A percentile compares a stretch with the other conserved stretches of the same genome.
These are phyloP conservation scores for Acrobasis consociella DNA, from an alignment of 2,888 invertebrate genomes.

Conservation along the genomic window DNA sequence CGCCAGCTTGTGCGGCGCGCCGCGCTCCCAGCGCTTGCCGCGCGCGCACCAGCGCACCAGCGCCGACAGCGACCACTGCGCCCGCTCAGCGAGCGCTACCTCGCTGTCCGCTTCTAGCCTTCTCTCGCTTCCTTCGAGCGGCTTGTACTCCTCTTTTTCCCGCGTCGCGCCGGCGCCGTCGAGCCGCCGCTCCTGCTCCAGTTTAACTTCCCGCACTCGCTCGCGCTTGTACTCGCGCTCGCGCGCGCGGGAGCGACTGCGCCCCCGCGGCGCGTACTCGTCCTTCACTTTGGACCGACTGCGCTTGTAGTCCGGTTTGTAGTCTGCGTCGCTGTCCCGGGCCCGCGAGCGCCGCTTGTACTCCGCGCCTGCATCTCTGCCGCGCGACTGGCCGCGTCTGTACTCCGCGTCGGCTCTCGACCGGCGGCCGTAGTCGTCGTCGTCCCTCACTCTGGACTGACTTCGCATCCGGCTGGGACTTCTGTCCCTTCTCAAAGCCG, in stretches of 20 bases:
- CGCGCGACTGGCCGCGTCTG: constrained; percentile 1
- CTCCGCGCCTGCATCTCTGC: not conserved
- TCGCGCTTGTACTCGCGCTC: not conserved
- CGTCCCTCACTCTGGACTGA: constrained; percentile 1
- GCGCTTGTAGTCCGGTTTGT: constrained; percentile 11
- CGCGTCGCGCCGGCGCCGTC: not conserved
- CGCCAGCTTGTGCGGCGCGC: constrained; percentile 72
- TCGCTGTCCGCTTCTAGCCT: constrained; percentile 11
- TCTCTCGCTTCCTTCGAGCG: too few relatives aligned
- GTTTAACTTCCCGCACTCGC: not conserved
- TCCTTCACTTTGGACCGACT: constrained; percentile 20
- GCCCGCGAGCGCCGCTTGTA: constrained; percentile 9
- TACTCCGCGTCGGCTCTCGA: not conserved
- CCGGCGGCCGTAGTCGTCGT: not conserved
- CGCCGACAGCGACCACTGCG: constrained; percentile 57
- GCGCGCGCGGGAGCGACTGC: constrained; percentile 19
- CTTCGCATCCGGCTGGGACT: constrained; percentile 17
- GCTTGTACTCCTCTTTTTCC: constrained; percentile 1
- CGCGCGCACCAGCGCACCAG: constrained; percentile 54
- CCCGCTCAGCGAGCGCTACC: constrained; percentile 18
- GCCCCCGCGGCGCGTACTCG: not conserved
- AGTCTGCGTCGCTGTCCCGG: not conserved
- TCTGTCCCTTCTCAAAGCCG: constrained; percentile 45
- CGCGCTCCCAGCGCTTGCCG: constrained; percentile 44
- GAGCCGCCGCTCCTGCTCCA: not conserved